These are phyloP conservation scores for Hypothenemus hampei DNA, from an alignment of 1,140 invertebrate genomes.

Conservation along the genomic window DNA sequence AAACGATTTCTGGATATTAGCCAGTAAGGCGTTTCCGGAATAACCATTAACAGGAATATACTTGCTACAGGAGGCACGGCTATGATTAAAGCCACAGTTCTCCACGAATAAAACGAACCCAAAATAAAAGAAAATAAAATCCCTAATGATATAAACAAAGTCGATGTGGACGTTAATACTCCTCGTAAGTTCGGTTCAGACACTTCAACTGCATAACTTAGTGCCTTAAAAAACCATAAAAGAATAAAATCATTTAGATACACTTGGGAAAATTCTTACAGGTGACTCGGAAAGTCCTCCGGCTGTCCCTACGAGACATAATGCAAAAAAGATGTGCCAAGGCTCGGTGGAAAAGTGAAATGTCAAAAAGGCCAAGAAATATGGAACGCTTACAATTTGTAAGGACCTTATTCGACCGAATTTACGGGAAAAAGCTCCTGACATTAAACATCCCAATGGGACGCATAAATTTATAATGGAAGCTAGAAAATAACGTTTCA, in stretches of 20 bases:
- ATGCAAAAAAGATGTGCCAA: conserved; percentile 58
- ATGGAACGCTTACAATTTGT: conserved; percentile 67
- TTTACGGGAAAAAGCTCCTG: conserved; percentile 61
- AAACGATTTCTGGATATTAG: conserved; percentile 56
- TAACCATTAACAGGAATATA: conserved; percentile 59
- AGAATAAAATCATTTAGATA: not conserved
- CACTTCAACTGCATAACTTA: conserved; percentile 75
- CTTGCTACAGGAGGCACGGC: conserved; percentile 57
- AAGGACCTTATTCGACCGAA: conserved; percentile 64
- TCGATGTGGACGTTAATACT: conserved; percentile 63
- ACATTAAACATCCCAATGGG: conserved; percentile 66
- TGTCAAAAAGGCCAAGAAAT: conserved; percentile 64
- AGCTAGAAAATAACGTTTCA: conserved; percentile 49
- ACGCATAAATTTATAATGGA: conserved; percentile 72
- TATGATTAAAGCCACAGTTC: conserved; percentile 62
- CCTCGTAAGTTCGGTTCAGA: conserved; percentile 69
- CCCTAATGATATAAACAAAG: conserved; percentile 65
- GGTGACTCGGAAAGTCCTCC: conserved; percentile 73
- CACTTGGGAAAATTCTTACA: conserved; percentile 49
- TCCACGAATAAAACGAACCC: conserved; percentile 62
- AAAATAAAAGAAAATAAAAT: conserved; percentile 65
- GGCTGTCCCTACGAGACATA: conserved; percentile 62
- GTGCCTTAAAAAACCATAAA: conserved; percentile 47
- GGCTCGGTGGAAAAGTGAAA: conserved; percentile 58
- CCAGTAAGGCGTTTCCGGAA: conserved; percentile 75